Base-by-base conservation (phyloP, 1,140 invertebrate genomes). In the Heliconius hermathena region DNA sequence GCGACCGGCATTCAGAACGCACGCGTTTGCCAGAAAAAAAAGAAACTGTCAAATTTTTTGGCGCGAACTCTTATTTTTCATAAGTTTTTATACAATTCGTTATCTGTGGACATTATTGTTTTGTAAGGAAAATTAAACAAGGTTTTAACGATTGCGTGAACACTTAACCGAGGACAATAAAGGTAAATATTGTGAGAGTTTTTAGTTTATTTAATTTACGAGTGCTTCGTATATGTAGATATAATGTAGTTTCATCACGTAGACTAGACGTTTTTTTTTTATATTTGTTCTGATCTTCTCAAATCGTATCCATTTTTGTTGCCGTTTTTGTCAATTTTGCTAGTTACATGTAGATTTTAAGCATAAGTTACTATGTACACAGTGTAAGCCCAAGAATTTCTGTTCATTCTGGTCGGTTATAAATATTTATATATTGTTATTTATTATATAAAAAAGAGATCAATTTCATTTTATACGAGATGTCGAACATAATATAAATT, bases 1-100 rank as follows among this genome's bases (percentile, higher is more conserved):
- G 92, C 81, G 85, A 87, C 82, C 84, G 85, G 78, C 87, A 77
- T 76, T 76, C 81, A 71, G 81, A 46, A 38, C 81, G 87, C 90
- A 90, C 88, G 90, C 81, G 81, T 81, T 77, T 73, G 70, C 79
- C 78, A 22, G 77, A 82, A 84, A 84, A 81, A 84, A 81, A 5
- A 76, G 73, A 85, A 71, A 77, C 84, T 83, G 87, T 66, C 60
- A 66, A 9, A 66, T 29, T 66, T 52, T 66, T 66, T 26, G 60
- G 60, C 60, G 60, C 71, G 74, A 76, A 77, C 74, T 74, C 71
- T 29, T 22, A 66, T 29, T 66, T 66, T 5, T 66, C 1, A 18
- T 4, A 13, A 29, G n/a, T 66, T 26, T 66, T 66, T 26, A 1
- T 29, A 66, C 26, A 22, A 1, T 66, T 13, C 13, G 22, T 66